phyloP scores from a whole-genome alignment of 2,797 vertebrate genomes.

The Mycteria americana region DNA sequence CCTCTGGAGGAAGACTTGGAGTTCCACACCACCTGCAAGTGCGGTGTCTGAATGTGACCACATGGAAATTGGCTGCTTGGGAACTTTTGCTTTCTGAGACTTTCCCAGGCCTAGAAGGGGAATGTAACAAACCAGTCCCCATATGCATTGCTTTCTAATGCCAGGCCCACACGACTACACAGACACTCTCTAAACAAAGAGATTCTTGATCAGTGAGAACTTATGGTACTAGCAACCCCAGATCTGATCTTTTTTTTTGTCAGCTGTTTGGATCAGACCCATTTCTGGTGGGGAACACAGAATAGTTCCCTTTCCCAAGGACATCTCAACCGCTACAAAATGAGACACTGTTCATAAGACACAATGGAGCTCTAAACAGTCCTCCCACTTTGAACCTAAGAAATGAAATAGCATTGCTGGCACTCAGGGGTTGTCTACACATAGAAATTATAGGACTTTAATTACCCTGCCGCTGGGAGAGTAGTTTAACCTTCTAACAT shows the following conservation, averaged over 20 bases:
- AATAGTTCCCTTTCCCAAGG: not conserved
- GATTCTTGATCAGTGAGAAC: not conserved
- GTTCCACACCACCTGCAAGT: not conserved
- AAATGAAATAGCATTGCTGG: not conserved
- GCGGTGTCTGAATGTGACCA: not conserved
- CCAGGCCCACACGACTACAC: not conserved
- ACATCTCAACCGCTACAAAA: not conserved
- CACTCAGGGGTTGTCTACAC: not conserved
- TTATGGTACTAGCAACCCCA: not conserved
- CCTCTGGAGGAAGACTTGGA: not conserved
- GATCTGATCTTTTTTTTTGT: not conserved
- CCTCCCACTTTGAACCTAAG: not conserved
- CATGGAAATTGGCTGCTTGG: not conserved
- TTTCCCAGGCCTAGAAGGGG: not conserved
- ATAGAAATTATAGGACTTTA: not conserved
- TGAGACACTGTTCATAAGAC: not conserved
- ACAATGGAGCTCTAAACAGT: not conserved
- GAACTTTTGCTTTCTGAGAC: not conserved
- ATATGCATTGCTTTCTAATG: not conserved
- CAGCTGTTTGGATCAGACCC: not conserved
- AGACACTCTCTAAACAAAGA: not conserved
- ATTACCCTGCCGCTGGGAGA: not conserved
- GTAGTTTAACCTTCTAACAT: not conserved
- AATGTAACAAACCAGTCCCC: not conserved
- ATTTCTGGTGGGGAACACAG: not conserved